Conservation (phyloP, 2,797 vertebrate genomes). For the Mormyrus proboscirostris region DNA sequence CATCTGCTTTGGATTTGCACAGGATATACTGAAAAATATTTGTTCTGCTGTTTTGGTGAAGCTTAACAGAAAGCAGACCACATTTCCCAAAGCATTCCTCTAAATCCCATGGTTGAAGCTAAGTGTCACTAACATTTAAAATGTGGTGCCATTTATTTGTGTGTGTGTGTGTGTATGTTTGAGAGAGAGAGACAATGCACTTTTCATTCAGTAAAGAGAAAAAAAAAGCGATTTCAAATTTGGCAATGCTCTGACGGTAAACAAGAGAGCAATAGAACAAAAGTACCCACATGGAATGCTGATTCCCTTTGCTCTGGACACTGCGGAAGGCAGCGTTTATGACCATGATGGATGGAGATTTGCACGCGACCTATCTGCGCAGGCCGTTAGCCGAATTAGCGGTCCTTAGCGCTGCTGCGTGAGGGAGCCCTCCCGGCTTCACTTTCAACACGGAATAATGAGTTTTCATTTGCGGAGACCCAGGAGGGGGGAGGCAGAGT, state of each 20-base stretch:
- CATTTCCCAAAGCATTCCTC: neutral
- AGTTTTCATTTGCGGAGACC: conserved; percentile 1
- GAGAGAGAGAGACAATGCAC: neutral
- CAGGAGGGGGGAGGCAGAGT: neutral
- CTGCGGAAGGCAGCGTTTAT: neutral
- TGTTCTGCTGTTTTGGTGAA: neutral
- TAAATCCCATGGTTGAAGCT: neutral
- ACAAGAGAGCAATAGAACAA: neutral
- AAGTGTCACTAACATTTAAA: neutral
- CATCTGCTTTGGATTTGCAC: neutral
- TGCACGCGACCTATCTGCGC: neutral
- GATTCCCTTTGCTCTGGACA: neutral
- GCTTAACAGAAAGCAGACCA: neutral
- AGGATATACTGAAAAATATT: neutral
- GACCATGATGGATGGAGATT: neutral
- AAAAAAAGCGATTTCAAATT: neutral
- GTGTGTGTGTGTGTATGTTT: neutral
- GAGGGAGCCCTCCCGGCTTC: neutral
- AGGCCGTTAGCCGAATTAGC: conserved; percentile 5
- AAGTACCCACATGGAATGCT: neutral
- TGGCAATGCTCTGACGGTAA: neutral
- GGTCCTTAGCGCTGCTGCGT: neutral
- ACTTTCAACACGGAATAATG: conserved; percentile 2
- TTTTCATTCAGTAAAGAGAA: neutral
- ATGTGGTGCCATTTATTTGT: neutral